Evolutionary conservation across 1,140 invertebrate genomes (phyloP), one percentile per base, ranked within the genome.

Genomic region (Myzus persicae): DNA sequence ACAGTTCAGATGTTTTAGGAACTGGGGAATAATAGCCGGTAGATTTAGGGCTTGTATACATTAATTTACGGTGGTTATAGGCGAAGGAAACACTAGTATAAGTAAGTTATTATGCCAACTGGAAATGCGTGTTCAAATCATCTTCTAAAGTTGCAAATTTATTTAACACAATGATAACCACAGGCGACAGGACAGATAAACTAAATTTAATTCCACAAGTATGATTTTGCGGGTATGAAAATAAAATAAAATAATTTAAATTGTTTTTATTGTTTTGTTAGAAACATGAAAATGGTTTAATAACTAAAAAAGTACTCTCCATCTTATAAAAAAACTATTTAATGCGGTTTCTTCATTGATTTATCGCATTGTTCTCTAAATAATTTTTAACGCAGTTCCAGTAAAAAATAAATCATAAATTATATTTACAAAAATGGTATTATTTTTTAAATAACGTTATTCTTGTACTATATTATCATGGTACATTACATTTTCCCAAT

Each of bases 91-190:
- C 26, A 85, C 40, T 14, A 26, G 24, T 26, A n/a, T n/a, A 85
- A 85, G 40, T 44, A 24, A 85, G 40, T 85, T 42, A 85, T 85
- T 42, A 85, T n/a, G 84, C 82, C 38, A 84, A 42, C 36, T 76
- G 59, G n/a, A 76, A 76, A 76, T 20, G 31, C 59, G 59, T 76
- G 59, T n/a, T 76, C 4, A 76, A 76, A 76, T 76, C 59, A 76
- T 76, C 31, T 76, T 84, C 82, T 84, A 40, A 84, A 84, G 82
- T 84, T 84, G 9, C 40, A 84, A 84, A 84, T 84, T 84, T 84
- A 76, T 76, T n/a, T n/a, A 76, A 76, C 59, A n/a, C 14, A 76
- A 76, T n/a, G 31, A 76, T 76, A 76, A 76, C 59, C 59, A 76
- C 59, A n/a, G 31, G 59, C 59, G 59, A 76, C 59, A 76, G n/a